Evolutionary conservation across 2,113 vertebrate genomes (phyloP).

Genomic region (Polyodon spathula): DNA sequence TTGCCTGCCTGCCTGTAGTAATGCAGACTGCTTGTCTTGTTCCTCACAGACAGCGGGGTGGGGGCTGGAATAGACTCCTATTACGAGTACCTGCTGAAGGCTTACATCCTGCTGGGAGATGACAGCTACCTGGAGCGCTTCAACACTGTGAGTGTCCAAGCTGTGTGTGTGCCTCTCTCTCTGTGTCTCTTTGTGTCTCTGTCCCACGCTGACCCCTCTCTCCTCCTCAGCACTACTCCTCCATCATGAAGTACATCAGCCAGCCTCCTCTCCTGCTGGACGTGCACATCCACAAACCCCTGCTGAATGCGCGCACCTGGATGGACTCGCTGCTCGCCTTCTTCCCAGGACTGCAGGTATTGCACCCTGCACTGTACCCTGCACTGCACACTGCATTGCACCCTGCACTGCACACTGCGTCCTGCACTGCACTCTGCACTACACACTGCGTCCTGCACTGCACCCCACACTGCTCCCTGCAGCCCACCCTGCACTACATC

Average conservation of each 20-base stretch:
- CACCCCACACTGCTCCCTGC: not conserved
- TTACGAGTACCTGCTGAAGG: constrained; percentile 96
- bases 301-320: constrained; percentile 93
- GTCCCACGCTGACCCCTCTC: too few species aligned
- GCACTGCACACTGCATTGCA: not conserved
- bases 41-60: constrained; percentile 80
- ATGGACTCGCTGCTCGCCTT: constrained; percentile 97
- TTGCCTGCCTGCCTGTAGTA: too few species aligned
- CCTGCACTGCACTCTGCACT: not conserved
- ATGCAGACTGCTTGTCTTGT: not conserved
- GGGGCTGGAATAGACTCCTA: constrained; percentile 97
- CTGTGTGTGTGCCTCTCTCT: constrained; percentile 2
- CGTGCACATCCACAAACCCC: constrained; percentile 95
- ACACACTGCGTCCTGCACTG: not conserved
- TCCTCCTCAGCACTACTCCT: constrained; percentile 84
- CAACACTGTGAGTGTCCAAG: constrained; percentile 77
- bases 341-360: constrained; percentile 93
- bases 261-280: constrained; percentile 92
- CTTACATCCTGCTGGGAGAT: constrained; percentile 91
- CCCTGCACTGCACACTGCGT: not conserved
- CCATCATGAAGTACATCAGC: constrained; percentile 98
- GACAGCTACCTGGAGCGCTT: constrained; percentile 92
- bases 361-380: not conserved
- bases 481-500: too few species aligned
- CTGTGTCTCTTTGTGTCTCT: constrained; percentile 2